Percentiles rank a stretch among this genome's conserved stretches.
These are phyloP conservation scores for Cataglyphis rosenhaueri DNA, from an alignment of 2,888 invertebrate genomes.

Conservation along the genomic window DNA sequence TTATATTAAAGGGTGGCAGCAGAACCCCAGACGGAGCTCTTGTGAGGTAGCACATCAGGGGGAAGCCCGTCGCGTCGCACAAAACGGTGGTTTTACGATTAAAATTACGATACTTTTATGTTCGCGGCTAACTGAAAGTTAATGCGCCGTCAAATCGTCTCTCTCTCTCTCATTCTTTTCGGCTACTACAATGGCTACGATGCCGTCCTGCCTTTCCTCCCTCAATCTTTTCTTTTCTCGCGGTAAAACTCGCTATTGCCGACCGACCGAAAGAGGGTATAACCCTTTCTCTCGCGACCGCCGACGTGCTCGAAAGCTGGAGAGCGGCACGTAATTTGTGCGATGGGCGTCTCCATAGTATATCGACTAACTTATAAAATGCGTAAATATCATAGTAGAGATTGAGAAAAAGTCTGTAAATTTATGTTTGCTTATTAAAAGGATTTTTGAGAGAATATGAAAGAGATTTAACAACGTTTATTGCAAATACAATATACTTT, in stretches of 20 bases:
- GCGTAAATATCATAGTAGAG: slow-evolving; percentile 66
- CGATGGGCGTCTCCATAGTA: slow-evolving; percentile 72
- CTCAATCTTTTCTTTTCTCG: slow-evolving; percentile 3
- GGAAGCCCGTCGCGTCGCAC: slow-evolving; percentile 47
- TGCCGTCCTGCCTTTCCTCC: background rate
- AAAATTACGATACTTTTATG: slow-evolving; percentile 82
- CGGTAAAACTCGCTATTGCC: slow-evolving; percentile 17
- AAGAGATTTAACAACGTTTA: background rate
- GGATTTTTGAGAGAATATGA: background rate
- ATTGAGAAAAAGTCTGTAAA: background rate
- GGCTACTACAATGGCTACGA: background rate
- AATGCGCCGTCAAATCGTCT: slow-evolving; percentile 77
- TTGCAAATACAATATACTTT: background rate
- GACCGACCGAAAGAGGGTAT: background rate
- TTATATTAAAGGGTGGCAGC: slow-evolving; percentile 67
- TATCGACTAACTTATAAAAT: slow-evolving; percentile 67
- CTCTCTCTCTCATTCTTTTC: slow-evolving; percentile 57
- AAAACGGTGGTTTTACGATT: slow-evolving; percentile 78
- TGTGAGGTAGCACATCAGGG: slow-evolving; percentile 20
- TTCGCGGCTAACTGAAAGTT: slow-evolving; percentile 81
- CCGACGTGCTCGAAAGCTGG: slow-evolving; percentile 38
- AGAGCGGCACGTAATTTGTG: slow-evolving; percentile 72
- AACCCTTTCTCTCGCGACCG: background rate
- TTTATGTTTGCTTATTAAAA: background rate
- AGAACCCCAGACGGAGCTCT: background rate